A percentile compares a stretch with the other conserved stretches of the same genome.
phyloP scores from a whole-genome alignment of 2,797 vertebrate genomes.

The Pantherophis alleghaniensis region DNA sequence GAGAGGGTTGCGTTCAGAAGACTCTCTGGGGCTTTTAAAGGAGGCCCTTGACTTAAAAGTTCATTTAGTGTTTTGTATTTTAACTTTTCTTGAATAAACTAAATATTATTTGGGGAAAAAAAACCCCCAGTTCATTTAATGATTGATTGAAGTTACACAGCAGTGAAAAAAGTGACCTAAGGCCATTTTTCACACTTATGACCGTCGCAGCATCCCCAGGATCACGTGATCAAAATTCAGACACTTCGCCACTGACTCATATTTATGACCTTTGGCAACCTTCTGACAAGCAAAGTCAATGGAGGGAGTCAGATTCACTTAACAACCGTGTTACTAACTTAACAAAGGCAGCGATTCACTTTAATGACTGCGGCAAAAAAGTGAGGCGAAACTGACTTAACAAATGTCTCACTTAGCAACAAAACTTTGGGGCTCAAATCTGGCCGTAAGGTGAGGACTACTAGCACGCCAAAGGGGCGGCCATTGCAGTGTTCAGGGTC shows the following conservation, averaged over 20 bases:
- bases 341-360: not conserved
- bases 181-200: too few relatives aligned
- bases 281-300: not conserved
- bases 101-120: not conserved
- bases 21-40: fast-evolving
- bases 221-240: too few relatives aligned
- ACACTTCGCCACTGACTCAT: too few relatives aligned
- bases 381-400: not conserved
- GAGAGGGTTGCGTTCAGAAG: not conserved
- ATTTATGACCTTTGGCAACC: too few relatives aligned
- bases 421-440: not conserved
- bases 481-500: fast-evolving
- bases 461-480: not conserved
- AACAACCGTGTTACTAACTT: too few relatives aligned
- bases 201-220: too few relatives aligned
- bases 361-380: not conserved
- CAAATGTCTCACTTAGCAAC: not conserved
- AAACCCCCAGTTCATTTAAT: not conserved
- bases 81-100: not conserved
- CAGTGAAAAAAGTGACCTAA: not conserved
- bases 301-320: not conserved
- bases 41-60: not conserved
- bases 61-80: not conserved
- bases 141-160: not conserved
- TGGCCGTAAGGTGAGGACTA: not conserved